These are phyloP conservation scores for Rhinichthys osculus DNA, from an alignment of 2,797 vertebrate genomes.

Conservation along the genomic window DNA sequence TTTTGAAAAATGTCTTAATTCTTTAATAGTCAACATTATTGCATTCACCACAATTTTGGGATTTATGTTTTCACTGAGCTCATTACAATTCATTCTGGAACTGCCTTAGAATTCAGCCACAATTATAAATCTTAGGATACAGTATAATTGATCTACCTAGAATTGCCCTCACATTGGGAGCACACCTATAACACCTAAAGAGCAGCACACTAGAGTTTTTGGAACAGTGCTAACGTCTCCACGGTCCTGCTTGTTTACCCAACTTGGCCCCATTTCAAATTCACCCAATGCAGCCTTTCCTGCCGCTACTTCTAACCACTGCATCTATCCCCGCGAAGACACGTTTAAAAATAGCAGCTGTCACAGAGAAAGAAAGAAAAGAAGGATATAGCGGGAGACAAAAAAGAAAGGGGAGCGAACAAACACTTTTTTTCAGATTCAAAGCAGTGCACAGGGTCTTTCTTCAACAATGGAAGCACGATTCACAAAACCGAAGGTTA, in stretches of 20 bases:
- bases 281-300: slow-evolving; percentile 18
- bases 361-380: slow-evolving; percentile 25
- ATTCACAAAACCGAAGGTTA: slow-evolving; percentile 39
- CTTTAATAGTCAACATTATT: neutral
- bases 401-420: slow-evolving; percentile 30
- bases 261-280: slow-evolving; percentile 41
- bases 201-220: neutral
- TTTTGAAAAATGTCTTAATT: too few relatives aligned
- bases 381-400: slow-evolving; percentile 20
- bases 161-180: neutral
- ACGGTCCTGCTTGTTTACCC: slow-evolving; percentile 21
- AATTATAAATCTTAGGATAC: neutral
- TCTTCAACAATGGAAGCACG: slow-evolving; percentile 8
- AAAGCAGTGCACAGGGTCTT: slow-evolving; percentile 30
- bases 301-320: slow-evolving; percentile 23
- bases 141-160: neutral
- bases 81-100: neutral
- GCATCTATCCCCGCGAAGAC: slow-evolving; percentile 31
- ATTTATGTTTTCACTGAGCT: neutral
- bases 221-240: neutral
- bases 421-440: slow-evolving; percentile 47
- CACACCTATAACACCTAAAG: neutral
- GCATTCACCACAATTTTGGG: neutral
- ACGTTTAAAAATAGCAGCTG: slow-evolving; percentile 53
- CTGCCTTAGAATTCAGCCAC: neutral